These are phyloP conservation scores for Hylomyscus alleni DNA, from an alignment of 2,797 vertebrate species.

Conservation along the genomic window DNA sequence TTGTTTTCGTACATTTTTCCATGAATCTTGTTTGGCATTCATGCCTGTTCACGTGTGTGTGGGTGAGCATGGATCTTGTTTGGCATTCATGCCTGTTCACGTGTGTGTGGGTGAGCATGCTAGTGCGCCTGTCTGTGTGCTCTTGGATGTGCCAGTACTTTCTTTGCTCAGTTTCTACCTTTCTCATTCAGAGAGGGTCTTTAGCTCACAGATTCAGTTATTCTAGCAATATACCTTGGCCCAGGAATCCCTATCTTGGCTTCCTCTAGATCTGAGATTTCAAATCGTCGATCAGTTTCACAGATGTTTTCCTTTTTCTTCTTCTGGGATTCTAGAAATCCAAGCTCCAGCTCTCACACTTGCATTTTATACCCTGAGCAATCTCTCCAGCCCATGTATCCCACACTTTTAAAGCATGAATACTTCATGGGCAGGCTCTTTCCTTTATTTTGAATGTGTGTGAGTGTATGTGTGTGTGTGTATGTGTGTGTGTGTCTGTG, in stretches of 20 bases:
- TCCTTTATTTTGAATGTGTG: conserved; percentile 23
- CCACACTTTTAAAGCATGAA: conserved; percentile 37
- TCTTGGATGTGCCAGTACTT: no score
- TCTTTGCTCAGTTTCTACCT: neutral
- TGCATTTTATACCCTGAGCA: neutral
- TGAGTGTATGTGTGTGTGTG: neutral
- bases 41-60: neutral
- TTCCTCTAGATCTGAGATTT: neutral
- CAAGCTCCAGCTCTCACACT: neutral
- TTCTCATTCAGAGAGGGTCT: neutral
- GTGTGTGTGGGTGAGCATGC: neutral
- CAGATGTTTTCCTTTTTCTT: neutral
- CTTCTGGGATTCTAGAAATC: neutral
- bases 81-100: neutral
- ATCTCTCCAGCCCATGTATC: neutral
- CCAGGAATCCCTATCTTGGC: neutral
- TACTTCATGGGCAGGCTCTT: neutral
- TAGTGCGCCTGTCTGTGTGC: no score
- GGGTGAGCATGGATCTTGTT: neutral
- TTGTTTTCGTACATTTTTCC: neutral
- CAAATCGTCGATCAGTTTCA: neutral
- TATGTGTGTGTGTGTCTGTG: neutral
- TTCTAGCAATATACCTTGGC: neutral
- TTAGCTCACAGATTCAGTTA: neutral
- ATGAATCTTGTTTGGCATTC: neutral